These are phyloP conservation scores for Octodon degus DNA, from an alignment of 2,113 vertebrate species.

Conservation along the genomic window DNA sequence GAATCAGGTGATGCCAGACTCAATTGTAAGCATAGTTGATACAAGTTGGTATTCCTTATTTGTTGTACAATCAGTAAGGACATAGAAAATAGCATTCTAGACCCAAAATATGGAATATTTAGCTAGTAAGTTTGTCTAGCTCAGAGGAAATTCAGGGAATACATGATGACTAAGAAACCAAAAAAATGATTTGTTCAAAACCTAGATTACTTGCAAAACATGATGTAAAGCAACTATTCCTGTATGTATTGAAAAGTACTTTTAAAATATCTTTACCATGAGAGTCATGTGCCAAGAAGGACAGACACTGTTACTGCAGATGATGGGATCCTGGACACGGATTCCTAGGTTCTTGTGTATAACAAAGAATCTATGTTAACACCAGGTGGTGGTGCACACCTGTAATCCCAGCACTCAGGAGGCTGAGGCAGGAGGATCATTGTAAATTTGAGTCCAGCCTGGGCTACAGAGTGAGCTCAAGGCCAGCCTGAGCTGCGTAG, in stretches of 20 bases:
- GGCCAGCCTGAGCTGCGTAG: too few relatives aligned
- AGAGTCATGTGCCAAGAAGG: not conserved
- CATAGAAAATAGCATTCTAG: not conserved
- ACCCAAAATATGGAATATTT: not conserved
- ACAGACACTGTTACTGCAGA: not conserved
- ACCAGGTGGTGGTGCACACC: not conserved
- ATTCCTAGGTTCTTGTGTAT: not conserved
- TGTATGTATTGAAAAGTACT: slow-evolving; percentile 26
- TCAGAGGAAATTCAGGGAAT: slow-evolving; percentile 18
- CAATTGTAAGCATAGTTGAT: not conserved
- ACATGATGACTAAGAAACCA: not conserved
- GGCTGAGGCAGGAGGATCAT: too few relatives aligned
- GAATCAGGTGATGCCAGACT: not conserved
- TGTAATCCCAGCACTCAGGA: too few relatives aligned
- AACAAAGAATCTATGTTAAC: not conserved
- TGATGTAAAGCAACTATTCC: slow-evolving; percentile 38
- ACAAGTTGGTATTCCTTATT: not conserved
- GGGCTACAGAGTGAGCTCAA: too few relatives aligned
- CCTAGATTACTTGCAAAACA: slow-evolving; percentile 42
- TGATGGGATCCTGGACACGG: not conserved
- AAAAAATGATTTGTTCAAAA: slow-evolving; percentile 17
- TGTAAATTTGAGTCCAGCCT: too few relatives aligned
- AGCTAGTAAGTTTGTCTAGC: not conserved
- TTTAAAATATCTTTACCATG: slow-evolving; percentile 29
- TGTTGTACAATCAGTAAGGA: not conserved